Evolutionary conservation across 2,797 vertebrate genomes (phyloP).

Genomic region (Acipenser ruthenus): DNA sequence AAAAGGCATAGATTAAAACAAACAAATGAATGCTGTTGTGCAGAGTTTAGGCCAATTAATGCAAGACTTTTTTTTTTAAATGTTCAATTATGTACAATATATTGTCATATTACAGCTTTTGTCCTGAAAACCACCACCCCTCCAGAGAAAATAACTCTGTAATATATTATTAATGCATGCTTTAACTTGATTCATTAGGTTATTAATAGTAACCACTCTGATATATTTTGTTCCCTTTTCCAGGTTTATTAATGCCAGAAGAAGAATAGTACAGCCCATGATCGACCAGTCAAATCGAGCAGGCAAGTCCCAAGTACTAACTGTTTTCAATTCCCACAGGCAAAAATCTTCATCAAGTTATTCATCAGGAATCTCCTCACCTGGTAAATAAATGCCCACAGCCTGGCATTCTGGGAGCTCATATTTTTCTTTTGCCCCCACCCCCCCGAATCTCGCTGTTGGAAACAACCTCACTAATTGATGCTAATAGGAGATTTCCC

Average conservation of each 20-base stretch:
- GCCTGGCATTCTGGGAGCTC: slow-evolving; percentile 63
- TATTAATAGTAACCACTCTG: too few relatives aligned
- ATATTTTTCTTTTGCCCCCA: slow-evolving; percentile 26
- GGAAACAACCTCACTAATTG: slow-evolving; percentile 79
- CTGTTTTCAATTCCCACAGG: slow-evolving; percentile 50
- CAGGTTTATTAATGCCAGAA: slow-evolving; percentile 99
- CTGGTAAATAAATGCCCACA: slow-evolving; percentile 58
- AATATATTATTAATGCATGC: too few relatives aligned
- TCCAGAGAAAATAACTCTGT: too few relatives aligned
- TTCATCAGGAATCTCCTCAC: slow-evolving; percentile 53
- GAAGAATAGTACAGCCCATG: slow-evolving; percentile 99
- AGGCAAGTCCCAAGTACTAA: slow-evolving; percentile 72
- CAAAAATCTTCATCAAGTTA: slow-evolving; percentile 51
- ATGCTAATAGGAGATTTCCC: slow-evolving; percentile 94
- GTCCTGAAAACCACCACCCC: too few relatives aligned
- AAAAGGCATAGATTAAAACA: slow-evolving; percentile 67
- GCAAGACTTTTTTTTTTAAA: slow-evolving; percentile 63
- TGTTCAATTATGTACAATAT: too few relatives aligned
- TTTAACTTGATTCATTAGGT: too few relatives aligned
- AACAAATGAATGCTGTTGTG: slow-evolving; percentile 42
- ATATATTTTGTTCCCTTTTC: slow-evolving; percentile 46
- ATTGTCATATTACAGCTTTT: too few relatives aligned
- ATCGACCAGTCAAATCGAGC: slow-evolving; percentile 99
- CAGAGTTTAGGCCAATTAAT: slow-evolving; percentile 35
- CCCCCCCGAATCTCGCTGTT: slow-evolving; percentile 60